phyloP scores from a whole-genome alignment of 1,140 invertebrate genomes.

The Gonioctena quinquepunctata region DNA sequence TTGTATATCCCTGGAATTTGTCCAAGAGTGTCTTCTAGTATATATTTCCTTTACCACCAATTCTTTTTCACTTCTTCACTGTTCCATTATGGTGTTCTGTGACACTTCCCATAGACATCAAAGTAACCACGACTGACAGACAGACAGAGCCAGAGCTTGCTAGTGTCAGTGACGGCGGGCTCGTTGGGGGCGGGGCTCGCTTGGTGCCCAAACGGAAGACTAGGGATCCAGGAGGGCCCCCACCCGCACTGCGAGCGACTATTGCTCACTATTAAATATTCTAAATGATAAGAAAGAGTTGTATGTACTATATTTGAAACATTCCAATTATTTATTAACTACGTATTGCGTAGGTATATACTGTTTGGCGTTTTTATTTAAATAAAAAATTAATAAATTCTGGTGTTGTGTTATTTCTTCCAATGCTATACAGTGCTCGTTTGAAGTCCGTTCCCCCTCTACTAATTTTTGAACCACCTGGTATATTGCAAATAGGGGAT shows the following conservation, averaged over 20 bases:
- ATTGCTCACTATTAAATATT: slow-evolving; percentile 57
- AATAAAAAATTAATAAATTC: slow-evolving; percentile 47
- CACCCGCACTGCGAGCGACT: slow-evolving; percentile 50
- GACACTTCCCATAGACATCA: background rate
- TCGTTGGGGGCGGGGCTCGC: slow-evolving; percentile 40
- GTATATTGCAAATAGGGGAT: too few species aligned
- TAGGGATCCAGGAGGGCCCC: slow-evolving; percentile 29
- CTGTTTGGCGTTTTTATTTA: slow-evolving; percentile 57
- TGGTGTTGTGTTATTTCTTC: background rate
- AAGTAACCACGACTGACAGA: slow-evolving; percentile 7
- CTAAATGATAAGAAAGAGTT: slow-evolving; percentile 55
- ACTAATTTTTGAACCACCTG: too few species aligned
- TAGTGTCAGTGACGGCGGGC: slow-evolving; percentile 46
- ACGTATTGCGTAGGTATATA: slow-evolving; percentile 55
- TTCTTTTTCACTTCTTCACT: too few species aligned
- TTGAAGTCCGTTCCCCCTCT: too few species aligned
- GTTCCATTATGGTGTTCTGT: background rate
- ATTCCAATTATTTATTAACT: slow-evolving; percentile 53
- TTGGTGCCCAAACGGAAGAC: slow-evolving; percentile 27
- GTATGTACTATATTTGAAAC: slow-evolving; percentile 50
- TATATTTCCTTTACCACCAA: too few species aligned
- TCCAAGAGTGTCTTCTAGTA: too few species aligned
- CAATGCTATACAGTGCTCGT: too few species aligned
- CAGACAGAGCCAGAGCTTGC: slow-evolving; percentile 20
- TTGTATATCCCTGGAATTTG: too few species aligned